Evolutionary conservation across 2,113 vertebrate species (phyloP).

Genomic region (Gavia stellata): DNA sequence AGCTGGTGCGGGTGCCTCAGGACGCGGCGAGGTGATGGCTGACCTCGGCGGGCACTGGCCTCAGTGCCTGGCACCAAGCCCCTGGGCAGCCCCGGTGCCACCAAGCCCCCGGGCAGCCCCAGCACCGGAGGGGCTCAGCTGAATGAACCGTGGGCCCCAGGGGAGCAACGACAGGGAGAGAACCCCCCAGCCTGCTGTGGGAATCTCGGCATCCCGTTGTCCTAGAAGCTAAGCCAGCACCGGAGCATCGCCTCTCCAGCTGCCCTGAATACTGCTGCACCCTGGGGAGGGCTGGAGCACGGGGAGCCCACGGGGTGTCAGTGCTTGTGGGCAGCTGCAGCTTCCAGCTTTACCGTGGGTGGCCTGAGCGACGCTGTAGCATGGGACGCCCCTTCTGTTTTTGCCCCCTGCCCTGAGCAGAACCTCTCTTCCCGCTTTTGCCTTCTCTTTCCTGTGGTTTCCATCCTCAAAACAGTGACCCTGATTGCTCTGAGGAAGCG

Average conservation of each 20-base stretch:
- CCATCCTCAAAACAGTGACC: not conserved
- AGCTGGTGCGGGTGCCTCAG: not conserved
- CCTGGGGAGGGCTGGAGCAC: not conserved
- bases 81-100: not conserved
- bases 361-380: not conserved
- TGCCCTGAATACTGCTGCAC: not conserved
- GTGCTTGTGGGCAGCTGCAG: not conserved
- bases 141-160: not conserved
- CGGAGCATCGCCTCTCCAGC: accelerated
- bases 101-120: not conserved
- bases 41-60: not conserved
- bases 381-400: not conserved
- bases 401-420: not conserved
- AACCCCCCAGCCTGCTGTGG: not conserved
- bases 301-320: accelerated
- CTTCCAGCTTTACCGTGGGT: not conserved
- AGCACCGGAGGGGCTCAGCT: not conserved
- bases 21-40: not conserved
- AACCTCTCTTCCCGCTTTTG: not conserved
- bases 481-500: not conserved
- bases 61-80: not conserved
- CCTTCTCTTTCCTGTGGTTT: not conserved
- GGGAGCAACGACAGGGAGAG: accelerated
- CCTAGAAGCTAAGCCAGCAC: not conserved
- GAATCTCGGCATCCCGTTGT: not conserved